Conservation (phyloP, 37 sponge, comb jelly and placozoan species). For the Halisarca cf. caerulea region DNA sequence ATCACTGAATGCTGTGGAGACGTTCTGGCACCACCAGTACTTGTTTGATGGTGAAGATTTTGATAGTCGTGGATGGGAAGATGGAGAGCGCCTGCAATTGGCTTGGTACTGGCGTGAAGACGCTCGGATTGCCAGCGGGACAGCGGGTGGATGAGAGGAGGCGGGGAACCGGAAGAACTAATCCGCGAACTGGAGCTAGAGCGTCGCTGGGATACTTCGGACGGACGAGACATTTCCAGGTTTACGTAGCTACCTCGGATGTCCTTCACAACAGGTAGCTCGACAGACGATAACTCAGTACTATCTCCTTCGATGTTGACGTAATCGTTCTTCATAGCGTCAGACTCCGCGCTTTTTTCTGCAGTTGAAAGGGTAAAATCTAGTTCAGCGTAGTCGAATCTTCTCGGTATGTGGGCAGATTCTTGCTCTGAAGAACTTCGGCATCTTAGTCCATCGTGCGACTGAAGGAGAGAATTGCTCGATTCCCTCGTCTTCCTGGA, state of each 20-base stretch:
- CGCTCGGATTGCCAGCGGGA: neutral
- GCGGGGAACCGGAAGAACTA: neutral
- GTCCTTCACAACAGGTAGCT: neutral
- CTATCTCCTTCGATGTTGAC: neutral
- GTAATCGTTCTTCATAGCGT: neutral
- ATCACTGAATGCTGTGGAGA: neutral
- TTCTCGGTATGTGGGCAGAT: neutral
- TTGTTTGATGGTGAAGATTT: neutral
- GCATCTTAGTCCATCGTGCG: neutral
- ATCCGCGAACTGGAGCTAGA: too few species aligned
- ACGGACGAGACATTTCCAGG: neutral
- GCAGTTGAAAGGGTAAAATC: neutral
- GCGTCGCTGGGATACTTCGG: neutral
- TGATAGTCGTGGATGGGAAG: constrained; percentile 2
- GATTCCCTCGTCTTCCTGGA: constrained; percentile 52
- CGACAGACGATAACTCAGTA: neutral
- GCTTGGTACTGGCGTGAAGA: neutral
- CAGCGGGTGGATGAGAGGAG: neutral
- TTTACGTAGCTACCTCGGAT: neutral
- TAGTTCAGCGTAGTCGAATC: constrained; percentile 5
- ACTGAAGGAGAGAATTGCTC: constrained; percentile 41
- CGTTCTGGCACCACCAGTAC: too few species aligned
- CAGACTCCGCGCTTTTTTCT: neutral
- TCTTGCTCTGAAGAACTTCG: neutral
- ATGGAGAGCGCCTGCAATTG: neutral